phyloP scores from a whole-genome alignment of 2,888 invertebrate genomes.

The Incurvaria masculella region DNA sequence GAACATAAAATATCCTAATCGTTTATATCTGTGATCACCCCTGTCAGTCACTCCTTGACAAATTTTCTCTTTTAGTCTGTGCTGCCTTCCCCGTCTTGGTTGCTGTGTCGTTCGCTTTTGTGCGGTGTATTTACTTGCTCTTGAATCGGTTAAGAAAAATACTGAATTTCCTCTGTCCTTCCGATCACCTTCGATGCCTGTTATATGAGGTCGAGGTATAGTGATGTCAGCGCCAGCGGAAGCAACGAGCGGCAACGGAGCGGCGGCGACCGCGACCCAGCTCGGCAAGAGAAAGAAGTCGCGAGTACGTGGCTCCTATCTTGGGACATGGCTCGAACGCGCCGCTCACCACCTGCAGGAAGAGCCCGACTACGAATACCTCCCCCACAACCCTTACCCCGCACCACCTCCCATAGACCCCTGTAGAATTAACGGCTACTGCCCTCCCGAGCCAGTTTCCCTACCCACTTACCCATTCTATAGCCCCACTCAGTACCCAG shows the following conservation, averaged over 20 bases:
- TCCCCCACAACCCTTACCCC: constrained; percentile 29
- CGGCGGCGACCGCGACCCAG: background rate
- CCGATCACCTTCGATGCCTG: too few relatives aligned
- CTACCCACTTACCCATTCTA: constrained; percentile 60
- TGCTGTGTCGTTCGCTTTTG: too few relatives aligned
- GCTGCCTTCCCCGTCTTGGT: too few relatives aligned
- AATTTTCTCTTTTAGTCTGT: too few relatives aligned
- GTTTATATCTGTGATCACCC: too few relatives aligned
- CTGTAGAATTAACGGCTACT: constrained; percentile 51
- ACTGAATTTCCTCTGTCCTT: too few relatives aligned
- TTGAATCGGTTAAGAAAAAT: too few relatives aligned
- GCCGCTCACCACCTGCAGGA: constrained; percentile 44
- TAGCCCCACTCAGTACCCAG: constrained; percentile 27
- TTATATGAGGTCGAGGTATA: too few relatives aligned
- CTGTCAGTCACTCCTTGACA: too few relatives aligned
- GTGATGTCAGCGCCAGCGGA: background rate
- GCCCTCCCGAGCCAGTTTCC: constrained; percentile 60
- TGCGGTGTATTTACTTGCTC: too few relatives aligned
- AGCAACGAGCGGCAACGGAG: background rate
- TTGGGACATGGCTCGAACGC: constrained; percentile 53
- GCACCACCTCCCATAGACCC: constrained; percentile 41
- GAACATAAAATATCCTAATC: too few relatives aligned
- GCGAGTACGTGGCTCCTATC: constrained; percentile 37
- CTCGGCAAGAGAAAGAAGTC: constrained; percentile 52
- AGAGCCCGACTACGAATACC: constrained; percentile 35